Conservation (phyloP, 2,888 invertebrate species). For the Chalcosyrphus nemorum region DNA sequence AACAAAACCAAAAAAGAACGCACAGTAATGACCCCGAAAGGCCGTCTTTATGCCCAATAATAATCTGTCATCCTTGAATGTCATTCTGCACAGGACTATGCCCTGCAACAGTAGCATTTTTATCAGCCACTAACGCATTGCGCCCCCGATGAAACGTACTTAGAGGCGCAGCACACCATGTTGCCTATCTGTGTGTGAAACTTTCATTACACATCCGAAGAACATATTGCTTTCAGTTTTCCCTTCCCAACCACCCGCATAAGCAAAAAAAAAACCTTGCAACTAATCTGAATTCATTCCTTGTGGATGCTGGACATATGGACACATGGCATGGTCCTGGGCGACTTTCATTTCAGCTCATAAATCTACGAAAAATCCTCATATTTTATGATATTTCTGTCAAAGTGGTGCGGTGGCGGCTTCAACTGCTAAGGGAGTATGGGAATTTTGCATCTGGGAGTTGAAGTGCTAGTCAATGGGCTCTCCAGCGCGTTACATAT, state of each 20-base stretch:
- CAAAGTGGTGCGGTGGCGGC: slow-evolving; percentile 32
- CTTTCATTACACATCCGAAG: slow-evolving; percentile 65
- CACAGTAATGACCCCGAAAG: slow-evolving; percentile 41
- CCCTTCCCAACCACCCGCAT: background rate
- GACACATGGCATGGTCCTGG: slow-evolving; percentile 23
- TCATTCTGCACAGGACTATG: slow-evolving; percentile 16
- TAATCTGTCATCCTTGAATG: slow-evolving; percentile 65
- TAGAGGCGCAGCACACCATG: background rate
- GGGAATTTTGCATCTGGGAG: slow-evolving; percentile 43
- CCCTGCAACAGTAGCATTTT: slow-evolving; percentile 54
- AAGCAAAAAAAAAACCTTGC: background rate
- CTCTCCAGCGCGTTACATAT: slow-evolving; percentile 58
- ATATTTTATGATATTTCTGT: slow-evolving; percentile 73
- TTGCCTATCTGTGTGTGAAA: slow-evolving; percentile 44
- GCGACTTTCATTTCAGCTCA: slow-evolving; percentile 55
- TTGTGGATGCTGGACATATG: slow-evolving; percentile 33
- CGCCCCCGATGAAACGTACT: slow-evolving; percentile 7
- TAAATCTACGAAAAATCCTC: slow-evolving; percentile 72
- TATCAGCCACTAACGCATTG: slow-evolving; percentile 55
- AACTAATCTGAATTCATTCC: slow-evolving; percentile 73
- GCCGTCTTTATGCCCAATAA: slow-evolving; percentile 55
- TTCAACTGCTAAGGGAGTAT: background rate
- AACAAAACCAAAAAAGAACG: too few relatives aligned
- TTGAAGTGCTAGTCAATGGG: slow-evolving; percentile 53
- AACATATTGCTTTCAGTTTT: slow-evolving; percentile 55